Conservation (phyloP, 2,797 vertebrate species). For the Decapterus maruadsi region DNA sequence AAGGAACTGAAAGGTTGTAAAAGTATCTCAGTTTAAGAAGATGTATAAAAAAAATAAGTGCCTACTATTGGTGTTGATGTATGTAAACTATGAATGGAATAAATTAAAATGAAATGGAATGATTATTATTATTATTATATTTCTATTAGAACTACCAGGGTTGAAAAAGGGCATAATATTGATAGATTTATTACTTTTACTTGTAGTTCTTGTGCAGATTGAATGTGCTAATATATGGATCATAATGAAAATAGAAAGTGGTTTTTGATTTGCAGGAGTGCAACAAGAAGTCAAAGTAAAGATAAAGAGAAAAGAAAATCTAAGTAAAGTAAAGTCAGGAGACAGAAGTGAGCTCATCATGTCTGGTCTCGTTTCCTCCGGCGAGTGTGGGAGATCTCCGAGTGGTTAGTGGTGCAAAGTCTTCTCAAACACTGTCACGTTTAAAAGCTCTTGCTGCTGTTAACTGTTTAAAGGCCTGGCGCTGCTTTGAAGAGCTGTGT, state of each 20-base stretch:
- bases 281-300: not conserved
- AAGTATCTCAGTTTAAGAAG: no score
- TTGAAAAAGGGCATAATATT: no score
- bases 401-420: conserved; percentile 72
- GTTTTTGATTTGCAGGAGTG: not conserved
- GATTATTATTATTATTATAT: no score
- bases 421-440: conserved; percentile 83
- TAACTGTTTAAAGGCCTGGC: conserved; percentile 80
- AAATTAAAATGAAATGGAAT: no score
- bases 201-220: no score
- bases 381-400: conserved; percentile 59
- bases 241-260: not conserved
- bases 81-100: no score
- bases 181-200: no score
- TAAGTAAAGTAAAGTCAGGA: not conserved
- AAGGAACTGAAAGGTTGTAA: no score
- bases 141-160: no score
- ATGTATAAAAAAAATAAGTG: no score
- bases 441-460: conserved; percentile 72
- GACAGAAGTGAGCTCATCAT: conserved; percentile 49
- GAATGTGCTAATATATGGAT: no score
- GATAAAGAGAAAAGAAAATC: not conserved
- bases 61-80: no score
- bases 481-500: conserved; percentile 80
- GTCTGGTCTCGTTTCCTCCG: conserved; percentile 29